Evolutionary conservation across 2,888 invertebrate species (phyloP).

Genomic region (Capitulum mitella): DNA sequence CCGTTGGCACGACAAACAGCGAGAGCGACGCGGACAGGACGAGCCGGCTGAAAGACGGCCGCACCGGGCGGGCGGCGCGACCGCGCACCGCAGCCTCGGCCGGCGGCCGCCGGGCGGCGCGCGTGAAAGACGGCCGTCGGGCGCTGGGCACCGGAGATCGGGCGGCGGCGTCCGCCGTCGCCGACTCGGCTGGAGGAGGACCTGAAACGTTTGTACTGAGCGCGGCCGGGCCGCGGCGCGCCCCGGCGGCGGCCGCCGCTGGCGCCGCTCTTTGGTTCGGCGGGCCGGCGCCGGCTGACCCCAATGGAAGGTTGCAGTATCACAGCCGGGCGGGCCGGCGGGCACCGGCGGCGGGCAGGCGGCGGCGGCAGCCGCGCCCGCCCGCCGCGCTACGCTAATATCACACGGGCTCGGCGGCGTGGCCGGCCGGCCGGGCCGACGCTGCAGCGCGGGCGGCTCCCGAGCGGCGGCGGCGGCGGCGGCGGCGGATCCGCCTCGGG

Average conservation of each 20-base stretch:
- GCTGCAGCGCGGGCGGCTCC: background rate
- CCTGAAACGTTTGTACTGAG: constrained; percentile 23
- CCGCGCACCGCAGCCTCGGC: too few relatives aligned
- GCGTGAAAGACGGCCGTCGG: background rate
- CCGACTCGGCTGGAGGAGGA: background rate
- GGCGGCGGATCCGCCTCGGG: background rate
- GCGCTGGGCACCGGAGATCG: background rate
- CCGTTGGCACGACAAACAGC: background rate
- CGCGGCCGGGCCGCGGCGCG: background rate
- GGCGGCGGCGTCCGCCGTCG: background rate
- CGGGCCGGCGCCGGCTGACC: background rate
- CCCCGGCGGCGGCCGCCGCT: background rate
- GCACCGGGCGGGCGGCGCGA: too few relatives aligned
- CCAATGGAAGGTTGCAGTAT: constrained; percentile 11
- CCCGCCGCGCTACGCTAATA: constrained; percentile 13
- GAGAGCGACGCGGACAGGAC: background rate
- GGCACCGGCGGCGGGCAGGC: background rate
- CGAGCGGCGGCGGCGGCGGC: background rate
- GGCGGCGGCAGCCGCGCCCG: background rate
- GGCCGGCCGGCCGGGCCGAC: background rate
- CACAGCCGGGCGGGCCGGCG: background rate
- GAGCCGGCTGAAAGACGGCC: background rate
- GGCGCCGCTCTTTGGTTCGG: background rate
- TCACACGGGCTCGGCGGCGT: background rate
- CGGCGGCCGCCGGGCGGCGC: background rate